A percentile compares a stretch with the other conserved stretches of the same genome.
Conservation (phyloP, 2,797 vertebrate genomes). For the Mus caroli region DNA sequence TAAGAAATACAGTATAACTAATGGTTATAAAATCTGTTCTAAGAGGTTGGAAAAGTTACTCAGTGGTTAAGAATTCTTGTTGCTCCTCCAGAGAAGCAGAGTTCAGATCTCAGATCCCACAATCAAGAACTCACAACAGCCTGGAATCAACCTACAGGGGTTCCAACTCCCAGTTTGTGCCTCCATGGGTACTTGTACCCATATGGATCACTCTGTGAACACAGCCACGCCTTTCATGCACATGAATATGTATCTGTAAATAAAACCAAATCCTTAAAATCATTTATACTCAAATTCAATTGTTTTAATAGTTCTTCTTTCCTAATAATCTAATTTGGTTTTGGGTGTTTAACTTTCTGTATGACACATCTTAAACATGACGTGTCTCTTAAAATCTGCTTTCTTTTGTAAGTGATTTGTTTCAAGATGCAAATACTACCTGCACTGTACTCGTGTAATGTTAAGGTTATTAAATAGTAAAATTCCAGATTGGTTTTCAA, state of each 20-base stretch:
- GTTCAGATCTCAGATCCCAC: not conserved
- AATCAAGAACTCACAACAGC: not conserved
- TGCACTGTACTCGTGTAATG: not conserved
- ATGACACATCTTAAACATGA: not conserved
- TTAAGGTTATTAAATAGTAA: not conserved
- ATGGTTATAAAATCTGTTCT: not conserved
- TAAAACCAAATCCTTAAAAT: not conserved
- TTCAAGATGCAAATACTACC: not conserved
- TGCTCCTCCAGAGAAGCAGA: not conserved
- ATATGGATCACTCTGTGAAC: not conserved
- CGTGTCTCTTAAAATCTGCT: conserved; percentile 18
- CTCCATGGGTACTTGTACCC: not conserved
- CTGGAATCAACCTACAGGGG: not conserved
- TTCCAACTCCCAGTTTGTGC: not conserved
- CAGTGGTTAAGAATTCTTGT: not conserved
- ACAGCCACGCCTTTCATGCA: not conserved
- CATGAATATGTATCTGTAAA: not conserved
- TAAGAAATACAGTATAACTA: not conserved
- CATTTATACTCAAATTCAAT: not conserved
- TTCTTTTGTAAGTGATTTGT: conserved; percentile 30
- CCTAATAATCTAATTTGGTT: not conserved
- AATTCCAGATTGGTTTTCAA: not conserved
- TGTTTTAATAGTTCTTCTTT: not conserved
- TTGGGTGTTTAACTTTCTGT: not conserved
- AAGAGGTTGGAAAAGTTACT: not conserved